Evolutionary conservation across 2,797 vertebrate species (phyloP).

Genomic region (Synaphobranchus kaupii): DNA sequence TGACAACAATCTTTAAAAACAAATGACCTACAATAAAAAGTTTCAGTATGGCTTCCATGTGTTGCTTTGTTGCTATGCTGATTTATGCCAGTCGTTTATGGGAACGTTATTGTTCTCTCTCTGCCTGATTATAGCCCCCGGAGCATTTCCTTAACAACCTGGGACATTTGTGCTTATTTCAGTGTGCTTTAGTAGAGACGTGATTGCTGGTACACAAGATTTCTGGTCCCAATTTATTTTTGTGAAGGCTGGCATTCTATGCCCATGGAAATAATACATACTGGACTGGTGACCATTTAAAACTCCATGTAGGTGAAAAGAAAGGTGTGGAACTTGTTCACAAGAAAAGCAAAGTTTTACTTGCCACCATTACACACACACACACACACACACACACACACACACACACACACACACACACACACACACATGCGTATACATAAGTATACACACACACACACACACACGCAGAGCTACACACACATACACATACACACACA

Average conservation of each 20-base stretch:
- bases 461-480: neutral
- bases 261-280: neutral
- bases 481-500: neutral
- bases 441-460: neutral
- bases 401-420: no score
- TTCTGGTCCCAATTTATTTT: neutral
- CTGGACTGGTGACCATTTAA: neutral
- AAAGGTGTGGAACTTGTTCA: neutral
- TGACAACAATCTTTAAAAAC: neutral
- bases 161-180: neutral
- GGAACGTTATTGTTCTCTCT: neutral
- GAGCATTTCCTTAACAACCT: neutral
- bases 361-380: neutral
- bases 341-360: neutral
- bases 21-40: no score
- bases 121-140: neutral
- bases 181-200: neutral
- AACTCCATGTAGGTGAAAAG: neutral
- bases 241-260: neutral
- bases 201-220: neutral
- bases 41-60: no score
- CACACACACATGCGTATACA: neutral
- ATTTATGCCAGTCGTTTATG: no score
- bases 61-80: no score
- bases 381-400: neutral